Evolutionary conservation across 2,888 invertebrate genomes (phyloP).

Genomic region (Meandrusa payeni): DNA sequence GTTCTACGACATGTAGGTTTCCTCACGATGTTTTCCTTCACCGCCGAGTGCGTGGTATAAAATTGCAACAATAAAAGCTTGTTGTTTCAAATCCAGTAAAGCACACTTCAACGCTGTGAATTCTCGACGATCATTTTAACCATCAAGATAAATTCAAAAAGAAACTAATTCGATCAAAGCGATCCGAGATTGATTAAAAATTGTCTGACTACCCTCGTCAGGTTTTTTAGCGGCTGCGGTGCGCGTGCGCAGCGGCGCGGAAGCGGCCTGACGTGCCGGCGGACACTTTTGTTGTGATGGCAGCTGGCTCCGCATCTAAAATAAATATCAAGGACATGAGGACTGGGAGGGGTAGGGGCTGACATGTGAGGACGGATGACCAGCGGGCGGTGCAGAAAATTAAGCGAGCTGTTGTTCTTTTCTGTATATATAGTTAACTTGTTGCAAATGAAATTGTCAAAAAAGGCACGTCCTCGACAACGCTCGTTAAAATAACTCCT

Average conservation of each 20-base stretch:
- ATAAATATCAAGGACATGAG: slow-evolving; percentile 3
- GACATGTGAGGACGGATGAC: slow-evolving; percentile 11
- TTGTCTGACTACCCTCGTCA: slow-evolving; percentile 38
- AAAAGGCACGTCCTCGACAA: too few relatives aligned
- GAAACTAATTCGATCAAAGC: slow-evolving; percentile 15
- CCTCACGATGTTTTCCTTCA: too few relatives aligned
- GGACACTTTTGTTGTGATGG: slow-evolving; percentile 37
- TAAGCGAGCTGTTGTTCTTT: too few relatives aligned
- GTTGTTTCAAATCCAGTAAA: too few relatives aligned
- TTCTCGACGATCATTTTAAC: not conserved
- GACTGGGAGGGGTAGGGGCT: not conserved
- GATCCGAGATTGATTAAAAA: slow-evolving; percentile 36
- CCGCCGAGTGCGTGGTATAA: too few relatives aligned
- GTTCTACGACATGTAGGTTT: too few relatives aligned
- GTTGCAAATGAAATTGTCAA: too few relatives aligned
- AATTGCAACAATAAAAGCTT: too few relatives aligned
- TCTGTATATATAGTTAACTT: too few relatives aligned
- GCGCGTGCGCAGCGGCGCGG: slow-evolving; percentile 44
- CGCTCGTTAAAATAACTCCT: too few relatives aligned
- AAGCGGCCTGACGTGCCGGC: slow-evolving; percentile 36
- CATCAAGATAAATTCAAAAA: slow-evolving; percentile 15
- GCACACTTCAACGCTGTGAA: too few relatives aligned
- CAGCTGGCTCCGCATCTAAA: slow-evolving; percentile 1
- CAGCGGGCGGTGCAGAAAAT: slow-evolving; percentile 11
- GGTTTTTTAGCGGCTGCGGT: slow-evolving; percentile 32